phyloP scores from a whole-genome alignment of 1,140 invertebrate species.

The Archivesica marissinica region DNA sequence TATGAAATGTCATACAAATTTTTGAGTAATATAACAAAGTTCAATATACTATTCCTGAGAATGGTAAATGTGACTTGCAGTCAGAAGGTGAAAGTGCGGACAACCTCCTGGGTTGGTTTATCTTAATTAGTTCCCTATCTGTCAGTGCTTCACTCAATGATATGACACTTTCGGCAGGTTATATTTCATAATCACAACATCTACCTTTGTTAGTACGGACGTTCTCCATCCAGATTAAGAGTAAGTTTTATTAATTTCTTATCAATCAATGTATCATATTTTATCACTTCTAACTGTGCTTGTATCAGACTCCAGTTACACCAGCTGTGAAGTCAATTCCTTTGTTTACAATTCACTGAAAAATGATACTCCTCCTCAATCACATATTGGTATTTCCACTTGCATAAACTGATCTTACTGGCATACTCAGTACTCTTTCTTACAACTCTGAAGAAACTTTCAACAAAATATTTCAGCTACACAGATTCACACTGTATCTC shows the following conservation, averaged over 20 bases:
- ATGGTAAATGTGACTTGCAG: neutral
- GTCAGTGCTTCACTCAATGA: neutral
- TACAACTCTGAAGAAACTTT: too few species aligned
- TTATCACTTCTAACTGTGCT: neutral
- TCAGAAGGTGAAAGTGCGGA: neutral
- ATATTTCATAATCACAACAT: neutral
- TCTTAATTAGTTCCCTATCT: constrained; percentile 14
- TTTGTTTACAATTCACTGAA: constrained; percentile 1
- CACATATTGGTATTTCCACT: too few species aligned
- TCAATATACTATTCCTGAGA: constrained; percentile 9
- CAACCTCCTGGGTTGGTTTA: neutral
- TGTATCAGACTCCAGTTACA: neutral
- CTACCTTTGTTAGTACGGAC: neutral
- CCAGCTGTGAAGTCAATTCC: neutral
- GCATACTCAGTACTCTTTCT: too few species aligned
- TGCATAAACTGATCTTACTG: too few species aligned
- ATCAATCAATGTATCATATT: neutral
- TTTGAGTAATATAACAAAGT: neutral
- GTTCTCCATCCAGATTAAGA: neutral
- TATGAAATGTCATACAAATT: too few species aligned
- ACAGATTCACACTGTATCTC: too few species aligned
- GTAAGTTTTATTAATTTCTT: neutral
- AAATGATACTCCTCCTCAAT: constrained; percentile 16
- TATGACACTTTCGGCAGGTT: constrained; percentile 8
- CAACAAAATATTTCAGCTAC: too few species aligned